A percentile compares a stretch with the other conserved stretches of the same genome.
Conservation (phyloP, 2,888 invertebrate genomes). For the Drosophila pullipes region DNA sequence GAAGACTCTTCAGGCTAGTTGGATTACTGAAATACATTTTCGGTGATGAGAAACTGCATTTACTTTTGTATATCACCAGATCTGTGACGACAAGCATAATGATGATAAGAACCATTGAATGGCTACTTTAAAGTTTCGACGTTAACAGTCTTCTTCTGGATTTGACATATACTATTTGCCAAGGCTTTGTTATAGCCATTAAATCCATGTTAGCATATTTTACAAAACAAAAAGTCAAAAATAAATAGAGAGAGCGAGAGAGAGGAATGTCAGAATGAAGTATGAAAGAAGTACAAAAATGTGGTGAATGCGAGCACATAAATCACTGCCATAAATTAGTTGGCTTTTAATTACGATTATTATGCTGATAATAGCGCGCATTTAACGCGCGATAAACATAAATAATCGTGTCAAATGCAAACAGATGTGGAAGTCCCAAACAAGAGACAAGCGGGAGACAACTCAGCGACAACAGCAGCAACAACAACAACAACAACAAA, state of each 20-base stretch:
- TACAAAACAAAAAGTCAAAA: neutral
- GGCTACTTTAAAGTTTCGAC: neutral
- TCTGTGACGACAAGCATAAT: neutral
- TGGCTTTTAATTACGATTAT: conserved; percentile 84
- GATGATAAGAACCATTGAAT: neutral
- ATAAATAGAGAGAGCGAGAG: neutral
- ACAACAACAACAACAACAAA: conserved; percentile 46
- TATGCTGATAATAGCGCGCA: conserved; percentile 83
- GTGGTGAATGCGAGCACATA: conserved; percentile 57
- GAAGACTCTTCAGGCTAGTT: neutral
- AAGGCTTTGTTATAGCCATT: neutral
- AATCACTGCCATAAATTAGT: conserved; percentile 84
- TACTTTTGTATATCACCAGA: too few relatives aligned
- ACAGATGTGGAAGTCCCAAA: conserved; percentile 69
- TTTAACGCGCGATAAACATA: conserved; percentile 84
- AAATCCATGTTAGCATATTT: neutral
- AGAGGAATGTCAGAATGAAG: conserved; percentile 10
- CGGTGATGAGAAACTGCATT: too few relatives aligned
- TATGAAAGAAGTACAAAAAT: conserved; percentile 40
- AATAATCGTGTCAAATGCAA: conserved; percentile 83
- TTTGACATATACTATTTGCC: conserved; percentile 2
- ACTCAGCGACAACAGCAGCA: conserved; percentile 34
- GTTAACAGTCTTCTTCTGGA: neutral
- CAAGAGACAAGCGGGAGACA: conserved; percentile 39
- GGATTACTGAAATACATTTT: neutral